Evolutionary conservation across 2,888 invertebrate species (phyloP).

Genomic region (Opisthograptis luteolata): DNA sequence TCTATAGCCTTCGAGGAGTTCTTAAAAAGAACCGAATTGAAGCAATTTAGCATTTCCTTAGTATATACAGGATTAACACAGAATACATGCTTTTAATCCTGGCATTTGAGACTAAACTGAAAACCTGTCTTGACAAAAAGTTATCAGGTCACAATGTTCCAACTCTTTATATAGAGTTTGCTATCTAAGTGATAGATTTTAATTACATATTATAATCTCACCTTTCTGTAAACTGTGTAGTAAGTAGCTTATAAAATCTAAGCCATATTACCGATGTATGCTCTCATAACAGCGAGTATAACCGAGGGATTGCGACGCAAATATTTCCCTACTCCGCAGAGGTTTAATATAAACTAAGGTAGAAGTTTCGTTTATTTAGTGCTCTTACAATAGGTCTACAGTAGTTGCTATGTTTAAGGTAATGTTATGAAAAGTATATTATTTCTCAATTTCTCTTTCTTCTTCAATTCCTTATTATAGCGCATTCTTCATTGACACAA

Average conservation of each 20-base stretch:
- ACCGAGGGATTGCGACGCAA: constrained; percentile 36
- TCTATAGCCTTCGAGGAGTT: too few species aligned
- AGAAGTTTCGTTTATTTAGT: constrained; percentile 42
- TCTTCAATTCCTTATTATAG: too few species aligned
- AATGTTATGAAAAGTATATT: neutral
- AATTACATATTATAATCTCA: constrained; percentile 7
- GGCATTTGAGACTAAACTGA: too few species aligned
- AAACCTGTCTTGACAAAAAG: too few species aligned
- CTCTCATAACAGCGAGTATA: constrained; percentile 32
- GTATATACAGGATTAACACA: too few species aligned
- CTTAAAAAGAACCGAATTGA: too few species aligned
- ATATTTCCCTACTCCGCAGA: constrained; percentile 40
- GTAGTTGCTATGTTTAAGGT: neutral
- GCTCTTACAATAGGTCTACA: constrained; percentile 30
- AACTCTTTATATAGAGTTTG: neutral
- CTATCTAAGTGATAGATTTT: too few species aligned
- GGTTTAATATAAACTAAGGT: constrained; percentile 41
- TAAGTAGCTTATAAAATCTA: constrained; percentile 22
- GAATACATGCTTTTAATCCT: too few species aligned
- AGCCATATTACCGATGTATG: constrained; percentile 31
- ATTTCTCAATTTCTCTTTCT: too few species aligned
- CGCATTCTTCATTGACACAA: too few species aligned
- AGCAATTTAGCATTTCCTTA: too few species aligned
- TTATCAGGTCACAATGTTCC: too few species aligned
- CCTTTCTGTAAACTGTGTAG: constrained; percentile 14